Evolutionary conservation across 2,113 vertebrate genomes (phyloP).

Genomic region (Cromileptes altivelis): DNA sequence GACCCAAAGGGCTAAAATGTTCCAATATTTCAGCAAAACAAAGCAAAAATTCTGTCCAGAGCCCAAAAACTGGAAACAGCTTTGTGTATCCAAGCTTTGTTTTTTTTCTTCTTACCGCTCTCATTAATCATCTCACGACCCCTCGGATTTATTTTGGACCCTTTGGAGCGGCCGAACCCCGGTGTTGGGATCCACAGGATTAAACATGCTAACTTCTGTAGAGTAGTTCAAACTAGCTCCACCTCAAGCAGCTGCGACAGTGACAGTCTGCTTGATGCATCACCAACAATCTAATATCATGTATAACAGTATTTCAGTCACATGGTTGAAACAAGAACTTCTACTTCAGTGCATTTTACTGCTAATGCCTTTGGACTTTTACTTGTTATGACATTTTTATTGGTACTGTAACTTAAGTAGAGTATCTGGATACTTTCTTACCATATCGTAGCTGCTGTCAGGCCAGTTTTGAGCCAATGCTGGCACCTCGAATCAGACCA

Average conservation of each 20-base stretch:
- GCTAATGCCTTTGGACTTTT: background rate
- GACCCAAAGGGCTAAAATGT: background rate
- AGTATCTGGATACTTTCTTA: too few relatives aligned
- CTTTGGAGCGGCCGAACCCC: too few relatives aligned
- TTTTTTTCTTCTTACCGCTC: background rate
- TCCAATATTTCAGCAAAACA: background rate
- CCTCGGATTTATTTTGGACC: background rate
- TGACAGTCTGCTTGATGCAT: background rate
- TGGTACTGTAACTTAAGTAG: background rate
- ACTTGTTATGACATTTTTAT: background rate
- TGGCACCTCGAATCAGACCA: background rate
- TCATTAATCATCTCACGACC: background rate
- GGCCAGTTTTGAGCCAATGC: background rate
- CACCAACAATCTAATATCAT: background rate
- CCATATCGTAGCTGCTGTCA: constrained; percentile 2
- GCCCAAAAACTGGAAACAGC: background rate
- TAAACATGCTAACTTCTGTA: background rate
- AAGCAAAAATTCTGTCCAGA: background rate
- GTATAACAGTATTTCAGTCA: too few relatives aligned
- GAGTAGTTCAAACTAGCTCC: too few relatives aligned
- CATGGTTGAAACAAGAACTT: too few relatives aligned
- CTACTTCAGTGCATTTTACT: background rate
- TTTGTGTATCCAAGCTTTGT: too few relatives aligned
- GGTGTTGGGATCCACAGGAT: background rate
- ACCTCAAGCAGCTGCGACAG: too few relatives aligned